A percentile compares a stretch with the other conserved stretches of the same genome.
These are phyloP conservation scores for Clivina fossor DNA, from an alignment of 2,888 invertebrate genomes.

Conservation along the genomic window DNA sequence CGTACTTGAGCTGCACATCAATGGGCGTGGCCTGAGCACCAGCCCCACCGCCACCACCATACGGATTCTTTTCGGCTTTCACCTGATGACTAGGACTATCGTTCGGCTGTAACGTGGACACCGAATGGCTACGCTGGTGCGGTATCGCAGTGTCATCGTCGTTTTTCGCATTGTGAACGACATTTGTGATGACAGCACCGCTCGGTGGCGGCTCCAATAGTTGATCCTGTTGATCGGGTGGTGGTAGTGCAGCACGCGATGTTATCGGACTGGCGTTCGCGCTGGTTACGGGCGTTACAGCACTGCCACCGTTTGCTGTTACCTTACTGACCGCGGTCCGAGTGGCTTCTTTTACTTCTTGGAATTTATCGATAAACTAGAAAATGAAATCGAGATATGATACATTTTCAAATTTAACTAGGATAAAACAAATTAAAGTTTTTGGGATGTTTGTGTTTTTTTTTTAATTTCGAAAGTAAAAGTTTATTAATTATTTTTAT, in stretches of 20 bases:
- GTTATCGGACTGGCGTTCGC: conserved; percentile 87
- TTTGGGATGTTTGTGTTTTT: too few relatives aligned
- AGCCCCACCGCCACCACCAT: conserved; percentile 39
- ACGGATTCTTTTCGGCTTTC: conserved; percentile 49
- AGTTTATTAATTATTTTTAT: neutral
- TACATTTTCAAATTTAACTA: too few relatives aligned
- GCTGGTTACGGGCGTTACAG: conserved; percentile 81
- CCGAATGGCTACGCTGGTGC: conserved; percentile 65
- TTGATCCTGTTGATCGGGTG: conserved; percentile 53
- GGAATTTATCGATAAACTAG: conserved; percentile 96
- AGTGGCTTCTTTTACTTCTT: conserved; percentile 96
- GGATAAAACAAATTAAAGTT: too few relatives aligned
- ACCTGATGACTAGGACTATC: conserved; percentile 69
- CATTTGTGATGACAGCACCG: conserved; percentile 42
- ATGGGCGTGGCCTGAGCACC: conserved; percentile 51
- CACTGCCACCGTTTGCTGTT: conserved; percentile 60
- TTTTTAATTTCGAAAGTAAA: neutral
- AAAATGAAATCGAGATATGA: too few relatives aligned
- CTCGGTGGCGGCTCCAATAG: conserved; percentile 56
- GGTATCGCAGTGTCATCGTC: conserved; percentile 53
- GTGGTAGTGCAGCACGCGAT: conserved; percentile 62
- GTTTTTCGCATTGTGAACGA: conserved; percentile 13
- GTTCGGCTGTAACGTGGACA: conserved; percentile 59
- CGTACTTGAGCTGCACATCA: conserved; percentile 92
- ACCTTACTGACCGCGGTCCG: conserved; percentile 69